Evolutionary conservation across 2,113 vertebrate genomes (phyloP).

Genomic region (Pungitius pungitius): DNA sequence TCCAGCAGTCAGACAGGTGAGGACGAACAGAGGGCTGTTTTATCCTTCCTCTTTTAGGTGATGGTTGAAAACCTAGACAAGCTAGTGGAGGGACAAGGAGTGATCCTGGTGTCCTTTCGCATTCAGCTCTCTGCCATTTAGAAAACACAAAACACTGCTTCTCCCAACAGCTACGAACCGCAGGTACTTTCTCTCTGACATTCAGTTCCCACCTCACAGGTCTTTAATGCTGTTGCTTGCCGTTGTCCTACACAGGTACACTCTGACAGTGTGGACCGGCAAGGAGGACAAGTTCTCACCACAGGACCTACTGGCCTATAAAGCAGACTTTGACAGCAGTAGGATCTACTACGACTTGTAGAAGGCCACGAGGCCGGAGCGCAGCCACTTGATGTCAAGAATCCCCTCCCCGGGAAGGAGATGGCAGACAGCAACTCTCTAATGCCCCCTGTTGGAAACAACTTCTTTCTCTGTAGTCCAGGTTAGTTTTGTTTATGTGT

Average conservation of each 20-base stretch:
- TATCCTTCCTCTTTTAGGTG: neutral
- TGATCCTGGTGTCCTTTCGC: neutral
- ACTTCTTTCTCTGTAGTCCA: too few species aligned
- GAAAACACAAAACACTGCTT: too few species aligned
- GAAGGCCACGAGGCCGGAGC: too few species aligned
- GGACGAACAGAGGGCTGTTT: neutral
- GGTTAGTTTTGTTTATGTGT: too few species aligned
- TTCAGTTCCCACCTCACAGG: neutral
- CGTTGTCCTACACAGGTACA: constrained; percentile 81
- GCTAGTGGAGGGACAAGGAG: too few species aligned
- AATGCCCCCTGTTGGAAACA: too few species aligned
- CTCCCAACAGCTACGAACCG: too few species aligned
- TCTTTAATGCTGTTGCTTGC: neutral
- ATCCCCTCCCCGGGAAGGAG: too few species aligned
- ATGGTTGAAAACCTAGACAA: neutral
- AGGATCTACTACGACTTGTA: constrained; percentile 91
- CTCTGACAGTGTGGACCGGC: constrained; percentile 90
- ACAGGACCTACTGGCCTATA: constrained; percentile 86
- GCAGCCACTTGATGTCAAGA: too few species aligned
- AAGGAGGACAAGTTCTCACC: constrained; percentile 80
- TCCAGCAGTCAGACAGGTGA: constrained; percentile 87
- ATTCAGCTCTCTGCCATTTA: neutral
- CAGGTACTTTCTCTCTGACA: neutral
- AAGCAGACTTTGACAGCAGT: constrained; percentile 80
- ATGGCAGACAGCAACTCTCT: too few species aligned